Evolutionary conservation across 1,140 invertebrate species (phyloP).

Genomic region (Drosophila bifasciata): DNA sequence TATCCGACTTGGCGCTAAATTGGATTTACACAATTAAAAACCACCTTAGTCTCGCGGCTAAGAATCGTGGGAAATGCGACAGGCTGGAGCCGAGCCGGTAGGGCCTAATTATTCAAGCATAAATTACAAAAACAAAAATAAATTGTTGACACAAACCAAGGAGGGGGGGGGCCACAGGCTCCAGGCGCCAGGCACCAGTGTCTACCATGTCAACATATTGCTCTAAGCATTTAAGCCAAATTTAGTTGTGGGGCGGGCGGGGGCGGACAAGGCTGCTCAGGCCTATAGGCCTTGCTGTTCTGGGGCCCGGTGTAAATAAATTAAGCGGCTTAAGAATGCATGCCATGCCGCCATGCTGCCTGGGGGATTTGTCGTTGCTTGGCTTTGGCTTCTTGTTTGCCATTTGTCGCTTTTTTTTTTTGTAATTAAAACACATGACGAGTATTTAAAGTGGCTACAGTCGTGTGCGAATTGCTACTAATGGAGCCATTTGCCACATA

Average conservation of each 20-base stretch:
- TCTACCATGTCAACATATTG: conserved; percentile 42
- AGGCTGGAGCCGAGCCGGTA: conserved; percentile 12
- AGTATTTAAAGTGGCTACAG: conserved; percentile 7
- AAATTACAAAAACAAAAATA: conserved; percentile 50
- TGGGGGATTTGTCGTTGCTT: not conserved
- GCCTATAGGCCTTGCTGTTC: conserved; percentile 12
- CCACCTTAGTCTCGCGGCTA: conserved; percentile 11
- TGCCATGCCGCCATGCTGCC: conserved; percentile 14
- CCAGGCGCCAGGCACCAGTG: conserved; percentile 3
- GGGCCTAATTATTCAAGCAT: conserved; percentile 55
- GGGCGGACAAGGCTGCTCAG: conserved; percentile 18
- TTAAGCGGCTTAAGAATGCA: conserved; percentile 52
- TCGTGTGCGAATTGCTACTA: conserved; percentile 3
- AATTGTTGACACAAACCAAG: conserved; percentile 44
- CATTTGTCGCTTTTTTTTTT: conserved; percentile 36
- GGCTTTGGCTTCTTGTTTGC: conserved; percentile 44
- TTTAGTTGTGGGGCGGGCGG: too few relatives aligned
- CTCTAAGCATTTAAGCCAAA: conserved; percentile 50
- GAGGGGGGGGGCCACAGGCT: too few relatives aligned
- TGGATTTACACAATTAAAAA: conserved; percentile 40
- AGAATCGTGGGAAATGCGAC: conserved; percentile 38
- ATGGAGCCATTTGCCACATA: conserved; percentile 32
- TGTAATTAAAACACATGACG: conserved; percentile 52
- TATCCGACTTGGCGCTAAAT: conserved; percentile 1
- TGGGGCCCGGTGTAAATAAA: conserved; percentile 40